Evolutionary conservation across 2,113 vertebrate genomes (phyloP), one percentile per base, ranked within the genome.

Genomic region (Tympanuchus pallidicinctus): DNA sequence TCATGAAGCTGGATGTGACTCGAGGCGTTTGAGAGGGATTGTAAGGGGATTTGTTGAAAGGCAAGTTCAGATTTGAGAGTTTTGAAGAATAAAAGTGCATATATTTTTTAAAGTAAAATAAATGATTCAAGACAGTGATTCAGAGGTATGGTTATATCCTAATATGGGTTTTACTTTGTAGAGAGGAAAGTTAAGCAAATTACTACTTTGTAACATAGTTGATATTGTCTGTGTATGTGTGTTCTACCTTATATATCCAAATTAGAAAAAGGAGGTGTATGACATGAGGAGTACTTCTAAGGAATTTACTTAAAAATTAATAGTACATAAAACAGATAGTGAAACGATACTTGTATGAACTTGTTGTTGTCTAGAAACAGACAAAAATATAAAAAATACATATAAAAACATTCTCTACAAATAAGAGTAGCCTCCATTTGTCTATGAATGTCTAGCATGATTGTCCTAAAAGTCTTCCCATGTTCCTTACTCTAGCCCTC

Each of bases 351-450:
- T 3, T 25, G 5, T 32, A 21, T 2, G 2, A 74, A n/a, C 13
- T 57, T 57, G 28, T 19, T 10, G 6, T 57, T n/a, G 30, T 32
- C 10, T 57, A 8, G 30, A 57, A 57, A 32, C 56, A 32, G 30
- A 57, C 30, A 32, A 32, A n/a, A 30, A n/a, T 18, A 57, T 57
- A n/a, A 32, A 57, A 57, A 32, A 38, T 9, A n/a, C 56, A n/a
- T 18, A 57, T 57, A n/a, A 32, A 57, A 57, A 32, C 56, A n/a
- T 56, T 30, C 5, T 75, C 34, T 74, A 3, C 21, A 27, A 3
- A 12, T 0, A 0, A 4, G 15, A 54, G 25, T 4, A 16, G 22
- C 45, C 54, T 73, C 11, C 7, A 2, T 40, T 66, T 69, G n/a
- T 59, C 59, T 36, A 40, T 50, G 65, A 73, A 43, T 59, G 8